Base-by-base conservation (phyloP, 2,113 vertebrate species). In the Pygoscelis antarcticus region DNA sequence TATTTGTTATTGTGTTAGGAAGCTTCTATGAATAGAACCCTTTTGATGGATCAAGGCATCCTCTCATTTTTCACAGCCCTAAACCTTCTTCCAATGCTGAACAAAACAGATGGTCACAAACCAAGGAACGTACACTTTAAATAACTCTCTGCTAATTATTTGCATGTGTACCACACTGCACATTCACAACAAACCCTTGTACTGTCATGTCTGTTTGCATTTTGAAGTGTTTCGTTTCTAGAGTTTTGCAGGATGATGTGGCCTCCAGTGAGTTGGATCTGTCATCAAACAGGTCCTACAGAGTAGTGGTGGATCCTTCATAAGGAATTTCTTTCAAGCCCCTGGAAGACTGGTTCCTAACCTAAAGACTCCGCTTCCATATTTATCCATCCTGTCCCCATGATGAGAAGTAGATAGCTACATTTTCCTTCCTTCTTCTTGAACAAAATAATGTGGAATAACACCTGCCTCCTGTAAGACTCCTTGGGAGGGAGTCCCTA, bases 61-160 rank as follows among this genome's bases (percentile, higher is more conserved):
- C 34, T 81, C 83, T 92, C 42, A 62, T 90, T 96, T 93, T 95
- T 92, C 62, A 47, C 36, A 83, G 44, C 38, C n/a, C 38, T 90
- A 77, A 79, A 72, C 12, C 34, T 5, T 89, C n/a, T 81, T 83
- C 49, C 30, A 70, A 40, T 38, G 15, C n/a, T 81, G 76, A 93
- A 52, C 46, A 87, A 92, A 89, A 80, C 88, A 91, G 95, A 95
- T 86, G 83, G 71, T 74, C 72, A 87, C 76, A 93, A 76, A 76
- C 38, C 64, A 62, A 90, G 58, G 78, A 96, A 93, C 5, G 27
- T 65, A 69, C 3, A 3, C 58, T 90, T 87, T 83, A 90, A 96
- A 82, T 91, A 93, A 82, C 65, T 87, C 29, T 86, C 57, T 62
- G 36, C 42, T 87, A 51, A 91, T 96, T 87, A 88, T 93, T 88